phyloP scores from a whole-genome alignment of 2,797 vertebrate species.

The Poecilia velifera region DNA sequence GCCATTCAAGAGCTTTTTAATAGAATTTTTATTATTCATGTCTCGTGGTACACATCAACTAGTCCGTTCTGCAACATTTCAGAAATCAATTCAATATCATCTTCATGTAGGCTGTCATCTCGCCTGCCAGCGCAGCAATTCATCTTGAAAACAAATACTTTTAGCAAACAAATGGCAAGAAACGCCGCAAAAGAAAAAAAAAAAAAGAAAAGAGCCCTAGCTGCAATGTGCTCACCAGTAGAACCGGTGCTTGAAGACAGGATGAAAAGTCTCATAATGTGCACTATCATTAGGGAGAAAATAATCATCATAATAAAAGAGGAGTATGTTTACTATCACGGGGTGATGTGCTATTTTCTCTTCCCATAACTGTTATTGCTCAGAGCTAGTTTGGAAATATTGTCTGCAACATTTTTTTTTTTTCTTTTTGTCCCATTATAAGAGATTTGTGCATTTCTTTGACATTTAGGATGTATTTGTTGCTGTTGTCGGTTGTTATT shows the following conservation, averaged over 20 bases:
- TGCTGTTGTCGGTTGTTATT: conserved; percentile 67
- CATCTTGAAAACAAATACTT: conserved; percentile 89
- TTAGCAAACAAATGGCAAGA: conserved; percentile 81
- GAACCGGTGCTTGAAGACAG: conserved; percentile 65
- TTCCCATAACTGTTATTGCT: conserved; percentile 51
- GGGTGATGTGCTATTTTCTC: conserved; percentile 65
- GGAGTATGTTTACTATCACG: conserved; percentile 66
- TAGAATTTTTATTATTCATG: conserved; percentile 98
- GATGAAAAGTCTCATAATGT: conserved; percentile 73
- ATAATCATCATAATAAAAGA: conserved; percentile 64
- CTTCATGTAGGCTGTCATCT: conserved; percentile 89
- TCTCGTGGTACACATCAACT: conserved; percentile 90
- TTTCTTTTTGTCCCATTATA: conserved; percentile 30
- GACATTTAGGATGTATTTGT: conserved; percentile 53
- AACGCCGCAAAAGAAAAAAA: conserved; percentile 58
- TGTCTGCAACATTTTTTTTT: conserved; percentile 59
- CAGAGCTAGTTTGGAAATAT: conserved; percentile 61
- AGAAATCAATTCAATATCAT: conserved; percentile 94
- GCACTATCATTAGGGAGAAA: conserved; percentile 68
- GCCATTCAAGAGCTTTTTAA: conserved; percentile 95
- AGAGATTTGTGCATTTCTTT: conserved; percentile 52
- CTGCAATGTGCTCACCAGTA: conserved; percentile 67
- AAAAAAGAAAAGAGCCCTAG: conserved; percentile 13
- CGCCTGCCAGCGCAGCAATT: conserved; percentile 82
- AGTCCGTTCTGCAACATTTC: conserved; percentile 91